phyloP scores from a whole-genome alignment of 1,140 invertebrate species.

The Euschistus heros region DNA sequence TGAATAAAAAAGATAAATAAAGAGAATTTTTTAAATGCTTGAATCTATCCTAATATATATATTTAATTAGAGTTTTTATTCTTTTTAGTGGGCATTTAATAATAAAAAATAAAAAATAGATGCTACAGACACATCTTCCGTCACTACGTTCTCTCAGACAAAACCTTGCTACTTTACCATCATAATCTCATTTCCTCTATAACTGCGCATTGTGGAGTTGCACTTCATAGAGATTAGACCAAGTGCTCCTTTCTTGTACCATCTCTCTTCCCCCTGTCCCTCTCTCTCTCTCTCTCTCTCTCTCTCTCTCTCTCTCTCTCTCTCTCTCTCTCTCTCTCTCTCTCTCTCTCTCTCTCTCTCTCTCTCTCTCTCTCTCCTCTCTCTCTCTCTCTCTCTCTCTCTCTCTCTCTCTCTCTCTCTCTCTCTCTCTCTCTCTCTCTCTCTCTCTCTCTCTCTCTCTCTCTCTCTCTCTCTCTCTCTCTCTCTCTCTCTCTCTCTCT shows the following conservation, averaged over 20 bases:
- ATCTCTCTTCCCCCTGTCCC: conserved; percentile 15
- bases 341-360: conserved; percentile 16
- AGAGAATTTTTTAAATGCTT: too few relatives aligned
- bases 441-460: conserved; percentile 9
- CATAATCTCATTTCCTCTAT: too few relatives aligned
- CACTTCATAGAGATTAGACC: too few relatives aligned
- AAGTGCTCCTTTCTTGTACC: conserved; percentile 23
- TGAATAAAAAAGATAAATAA: too few relatives aligned
- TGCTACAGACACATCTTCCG: too few relatives aligned
- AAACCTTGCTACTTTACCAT: too few relatives aligned
- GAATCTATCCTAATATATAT: too few relatives aligned
- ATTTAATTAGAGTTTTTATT: too few relatives aligned
- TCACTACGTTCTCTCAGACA: too few relatives aligned
- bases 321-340: conserved; percentile 16
- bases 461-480: conserved; percentile 11
- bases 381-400: conserved; percentile 11
- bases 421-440: conserved; percentile 4
- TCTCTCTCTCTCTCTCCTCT: conserved; percentile 11
- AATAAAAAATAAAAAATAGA: too few relatives aligned
- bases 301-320: conserved; percentile 17
- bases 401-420: conserved; percentile 19
- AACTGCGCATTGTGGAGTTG: too few relatives aligned
- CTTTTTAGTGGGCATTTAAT: too few relatives aligned
- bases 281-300: conserved; percentile 17
- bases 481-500: conserved; percentile 14